Conservation (phyloP, 2,113 vertebrate species). For the Oryctolagus cuniculus region DNA sequence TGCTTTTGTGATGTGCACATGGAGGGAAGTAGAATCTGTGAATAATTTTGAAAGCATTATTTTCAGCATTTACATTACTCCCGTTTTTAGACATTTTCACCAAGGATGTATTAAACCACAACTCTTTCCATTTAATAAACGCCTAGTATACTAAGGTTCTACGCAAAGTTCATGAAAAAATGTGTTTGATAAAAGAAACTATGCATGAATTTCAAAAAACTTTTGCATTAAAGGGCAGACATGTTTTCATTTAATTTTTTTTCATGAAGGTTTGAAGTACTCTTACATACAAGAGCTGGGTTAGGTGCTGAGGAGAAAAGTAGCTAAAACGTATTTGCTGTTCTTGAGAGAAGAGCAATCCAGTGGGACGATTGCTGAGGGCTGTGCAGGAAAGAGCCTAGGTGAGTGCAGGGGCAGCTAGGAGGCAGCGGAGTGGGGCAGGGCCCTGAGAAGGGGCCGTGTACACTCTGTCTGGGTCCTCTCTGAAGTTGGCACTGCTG, state of each 20-base stretch:
- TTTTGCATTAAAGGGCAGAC: no score
- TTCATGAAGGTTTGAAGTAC: no score
- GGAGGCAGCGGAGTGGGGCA: neutral
- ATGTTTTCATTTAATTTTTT: no score
- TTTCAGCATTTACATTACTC: neutral
- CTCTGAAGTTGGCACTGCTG: neutral
- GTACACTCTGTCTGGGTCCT: neutral
- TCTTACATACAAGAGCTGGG: neutral
- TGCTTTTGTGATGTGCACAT: neutral
- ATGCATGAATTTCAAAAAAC: no score
- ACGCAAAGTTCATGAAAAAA: no score
- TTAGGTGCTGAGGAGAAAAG: neutral
- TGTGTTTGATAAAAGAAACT: no score
- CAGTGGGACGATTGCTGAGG: neutral
- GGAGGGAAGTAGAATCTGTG: neutral
- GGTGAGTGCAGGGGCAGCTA: neutral
- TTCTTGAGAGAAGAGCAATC: neutral
- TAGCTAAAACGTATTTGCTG: neutral
- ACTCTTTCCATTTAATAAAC: neutral
- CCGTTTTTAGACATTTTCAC: neutral
- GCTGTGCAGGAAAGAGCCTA: neutral
- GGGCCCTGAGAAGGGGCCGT: neutral
- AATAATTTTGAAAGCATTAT: slow-evolving; percentile 7
- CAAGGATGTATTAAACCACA: slow-evolving; percentile 4
- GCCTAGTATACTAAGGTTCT: neutral